A percentile compares a stretch with the other conserved stretches of the same genome.
Evolutionary conservation across 2,797 vertebrate species (phyloP).

Genomic region (Euthynnus affinis): DNA sequence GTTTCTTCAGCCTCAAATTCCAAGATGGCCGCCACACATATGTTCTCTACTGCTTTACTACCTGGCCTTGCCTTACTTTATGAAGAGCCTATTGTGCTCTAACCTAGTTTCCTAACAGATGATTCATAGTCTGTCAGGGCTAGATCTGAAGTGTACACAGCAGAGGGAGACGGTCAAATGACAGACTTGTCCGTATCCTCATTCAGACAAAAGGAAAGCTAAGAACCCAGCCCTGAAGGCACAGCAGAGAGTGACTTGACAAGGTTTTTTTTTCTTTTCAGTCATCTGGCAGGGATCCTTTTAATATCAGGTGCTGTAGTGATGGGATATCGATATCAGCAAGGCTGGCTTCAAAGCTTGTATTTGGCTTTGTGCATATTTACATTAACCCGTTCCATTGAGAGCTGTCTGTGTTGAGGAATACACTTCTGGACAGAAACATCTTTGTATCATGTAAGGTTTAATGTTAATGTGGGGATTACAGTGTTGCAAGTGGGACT

Average conservation of each 20-base stretch:
- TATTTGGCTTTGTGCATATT: constrained; percentile 59
- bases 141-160: constrained; percentile 74
- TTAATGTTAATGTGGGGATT: constrained; percentile 2
- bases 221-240: constrained; percentile 73
- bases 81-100: constrained; percentile 81
- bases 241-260: constrained; percentile 65
- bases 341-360: constrained; percentile 61
- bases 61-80: constrained; percentile 57
- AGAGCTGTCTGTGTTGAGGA: constrained; percentile 63
- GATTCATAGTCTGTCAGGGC: constrained; percentile 78
- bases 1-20: constrained; percentile 45
- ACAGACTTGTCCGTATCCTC: constrained; percentile 74
- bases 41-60: constrained; percentile 51
- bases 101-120: constrained; percentile 80
- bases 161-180: constrained; percentile 75
- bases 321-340: constrained; percentile 68
- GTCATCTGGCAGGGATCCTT: constrained; percentile 64
- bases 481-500: constrained; percentile 18
- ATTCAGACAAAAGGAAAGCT: constrained; percentile 80
- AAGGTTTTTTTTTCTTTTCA: constrained; percentile 51
- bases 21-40: constrained; percentile 59
- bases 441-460: constrained; percentile 21
- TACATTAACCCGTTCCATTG: constrained; percentile 42
- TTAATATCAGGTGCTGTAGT: constrained; percentile 72
- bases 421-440: constrained; percentile 21